These are phyloP conservation scores for Oscheius sp. DNA, from an alignment of 2,888 invertebrate species.

Conservation along the genomic window DNA sequence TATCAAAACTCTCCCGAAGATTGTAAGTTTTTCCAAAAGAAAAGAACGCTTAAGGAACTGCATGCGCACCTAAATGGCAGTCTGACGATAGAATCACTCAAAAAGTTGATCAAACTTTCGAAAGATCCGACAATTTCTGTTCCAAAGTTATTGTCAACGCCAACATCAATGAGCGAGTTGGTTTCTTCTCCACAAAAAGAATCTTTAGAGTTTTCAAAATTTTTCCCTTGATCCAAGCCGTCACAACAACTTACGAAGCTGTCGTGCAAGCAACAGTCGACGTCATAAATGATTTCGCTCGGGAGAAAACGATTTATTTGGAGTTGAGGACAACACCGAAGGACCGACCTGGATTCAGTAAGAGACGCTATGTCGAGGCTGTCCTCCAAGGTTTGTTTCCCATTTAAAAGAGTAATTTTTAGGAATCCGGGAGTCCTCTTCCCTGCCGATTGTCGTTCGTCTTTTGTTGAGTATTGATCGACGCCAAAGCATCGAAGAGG, in stretches of 20 bases:
- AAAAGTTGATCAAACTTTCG: slow-evolving; percentile 16
- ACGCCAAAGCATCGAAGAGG: slow-evolving; percentile 31
- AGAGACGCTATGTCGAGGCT: slow-evolving; percentile 13
- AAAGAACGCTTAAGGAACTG: slow-evolving; percentile 30
- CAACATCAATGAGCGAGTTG: slow-evolving; percentile 27
- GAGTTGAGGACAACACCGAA: slow-evolving; percentile 49
- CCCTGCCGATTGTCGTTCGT: slow-evolving; percentile 27
- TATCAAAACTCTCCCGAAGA: neutral
- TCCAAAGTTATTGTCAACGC: neutral
- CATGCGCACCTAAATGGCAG: slow-evolving; percentile 50
- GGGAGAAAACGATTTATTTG: slow-evolving; percentile 39
- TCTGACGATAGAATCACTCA: slow-evolving; percentile 34
- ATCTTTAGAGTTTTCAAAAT: slow-evolving; percentile 34
- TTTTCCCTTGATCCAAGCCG: slow-evolving; percentile 37
- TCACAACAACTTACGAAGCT: slow-evolving; percentile 31
- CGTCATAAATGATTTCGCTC: slow-evolving; percentile 33
- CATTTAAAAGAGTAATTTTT: neutral
- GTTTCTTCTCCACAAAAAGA: neutral
- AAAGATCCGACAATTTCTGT: neutral
- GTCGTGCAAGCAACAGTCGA: slow-evolving; percentile 34
- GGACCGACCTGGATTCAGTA: slow-evolving; percentile 11
- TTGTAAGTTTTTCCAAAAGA: neutral
- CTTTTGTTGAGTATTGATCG: slow-evolving; percentile 42
- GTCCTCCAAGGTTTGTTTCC: neutral
- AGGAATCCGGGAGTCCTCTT: slow-evolving; percentile 3